Evolutionary conservation across 92 coral and sea anemone genomes (phyloP).

Genomic region (Blastomussa wellsi): DNA sequence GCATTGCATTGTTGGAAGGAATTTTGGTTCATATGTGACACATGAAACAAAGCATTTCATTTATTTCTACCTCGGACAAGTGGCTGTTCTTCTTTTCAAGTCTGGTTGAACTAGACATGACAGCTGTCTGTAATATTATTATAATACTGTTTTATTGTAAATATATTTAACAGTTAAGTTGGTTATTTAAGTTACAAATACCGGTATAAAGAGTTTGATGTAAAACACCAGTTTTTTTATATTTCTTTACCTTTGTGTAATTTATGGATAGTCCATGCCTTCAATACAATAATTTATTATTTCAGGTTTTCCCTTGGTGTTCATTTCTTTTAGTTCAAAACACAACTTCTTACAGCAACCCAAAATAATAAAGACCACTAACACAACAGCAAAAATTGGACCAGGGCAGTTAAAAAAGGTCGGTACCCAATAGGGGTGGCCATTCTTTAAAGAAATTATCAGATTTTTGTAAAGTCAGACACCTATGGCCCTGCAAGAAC

Average conservation of each 20-base stretch:
- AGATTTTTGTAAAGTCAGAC: too few species aligned
- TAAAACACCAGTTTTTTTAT: not conserved
- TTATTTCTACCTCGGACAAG: slow-evolving; percentile 97
- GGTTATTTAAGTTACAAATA: slow-evolving; percentile 10
- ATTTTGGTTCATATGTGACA: slow-evolving; percentile 81
- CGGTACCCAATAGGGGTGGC: too few species aligned
- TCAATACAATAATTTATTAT: slow-evolving; percentile 16
- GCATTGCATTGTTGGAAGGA: slow-evolving; percentile 98
- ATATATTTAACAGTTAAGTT: not conserved
- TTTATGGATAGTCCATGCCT: not conserved
- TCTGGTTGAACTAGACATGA: slow-evolving; percentile 53
- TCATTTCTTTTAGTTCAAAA: not conserved
- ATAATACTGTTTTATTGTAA: not conserved
- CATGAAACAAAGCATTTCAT: slow-evolving; percentile 97
- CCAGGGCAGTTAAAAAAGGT: too few species aligned
- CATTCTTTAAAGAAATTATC: too few species aligned
- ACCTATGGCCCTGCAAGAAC: too few species aligned
- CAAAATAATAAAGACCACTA: not conserved
- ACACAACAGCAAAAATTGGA: too few species aligned
- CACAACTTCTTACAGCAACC: not conserved
- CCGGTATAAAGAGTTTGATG: not conserved
- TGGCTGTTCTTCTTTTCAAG: slow-evolving; percentile 91
- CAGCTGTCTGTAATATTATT: not conserved
- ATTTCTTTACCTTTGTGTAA: not conserved
- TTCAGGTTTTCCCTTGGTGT: not conserved